Evolutionary conservation across 2,888 invertebrate species (phyloP), one percentile per base, ranked within the genome.

Genomic region (Phengaris alcon): DNA sequence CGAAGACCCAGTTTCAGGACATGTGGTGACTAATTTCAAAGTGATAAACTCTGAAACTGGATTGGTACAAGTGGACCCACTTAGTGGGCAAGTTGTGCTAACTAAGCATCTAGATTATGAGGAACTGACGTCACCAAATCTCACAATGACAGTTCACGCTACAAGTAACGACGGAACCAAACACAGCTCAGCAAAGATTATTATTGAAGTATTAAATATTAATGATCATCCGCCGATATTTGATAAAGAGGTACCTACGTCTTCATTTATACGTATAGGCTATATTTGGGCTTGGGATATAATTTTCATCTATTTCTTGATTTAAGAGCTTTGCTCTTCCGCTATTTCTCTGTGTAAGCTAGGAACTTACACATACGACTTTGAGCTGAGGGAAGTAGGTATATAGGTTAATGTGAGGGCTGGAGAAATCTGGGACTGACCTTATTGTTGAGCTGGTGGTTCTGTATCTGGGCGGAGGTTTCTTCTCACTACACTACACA

Each of bases 221-320:
- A 97, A 97, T 83, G 97, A 97, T 82, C 97, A 97, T 84, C 94
- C 94, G 77, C 97, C 97, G 0, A 88, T 93, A 72, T 97, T 97
- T 84, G 94, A 94, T 75, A 94, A 95, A 81, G 93, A 94, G 79
- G 95, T 95, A 85, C 22, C 22, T 22, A 22, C 86, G 83, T 75
- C 10, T 52, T 52, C 8, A 8, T 52, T 12, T 48, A 35, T 12
- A 35, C 35, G 35, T 35, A 35, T 3, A 35, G 4, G 4, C 35
- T 35, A 35, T 35, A 35, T 35, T 35, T 35, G 35, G 35, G 35
- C 35, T 1, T 35, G 4, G 3, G 3, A 35, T 35, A 35, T 35
- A 35, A 3, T 35, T 35, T 35, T 35, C 35, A 1, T 35, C 35
- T 35, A 3, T 2, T 35, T 35, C 35, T 35, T 35, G 35, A 35